A percentile compares a stretch with the other conserved stretches of the same genome.
Evolutionary conservation across 2,888 invertebrate species (phyloP).

Genomic region (Scelioninae gen. 1): DNA sequence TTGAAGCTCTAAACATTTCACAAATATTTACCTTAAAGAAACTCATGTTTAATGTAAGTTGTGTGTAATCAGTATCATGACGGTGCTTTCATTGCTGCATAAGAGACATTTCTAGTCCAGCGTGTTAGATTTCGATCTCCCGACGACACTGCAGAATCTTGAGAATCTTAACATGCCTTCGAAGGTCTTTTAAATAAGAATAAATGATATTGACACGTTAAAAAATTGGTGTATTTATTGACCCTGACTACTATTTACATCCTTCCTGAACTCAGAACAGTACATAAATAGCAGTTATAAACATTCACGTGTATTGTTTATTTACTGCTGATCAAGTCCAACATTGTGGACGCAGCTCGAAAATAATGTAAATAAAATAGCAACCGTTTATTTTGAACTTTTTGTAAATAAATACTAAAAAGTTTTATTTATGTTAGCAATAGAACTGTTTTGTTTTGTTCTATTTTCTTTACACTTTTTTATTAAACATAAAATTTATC

Average conservation of each 20-base stretch:
- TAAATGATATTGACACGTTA: conserved; percentile 78
- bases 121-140: conserved; percentile 72
- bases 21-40: conserved; percentile 39
- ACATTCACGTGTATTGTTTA: too few species aligned
- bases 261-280: too few species aligned
- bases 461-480: too few species aligned
- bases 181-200: conserved; percentile 75
- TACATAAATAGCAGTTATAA: too few species aligned
- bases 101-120: conserved; percentile 63
- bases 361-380: too few species aligned
- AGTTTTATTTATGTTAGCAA: too few species aligned
- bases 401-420: too few species aligned
- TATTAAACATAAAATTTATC: too few species aligned
- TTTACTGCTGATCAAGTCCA: too few species aligned
- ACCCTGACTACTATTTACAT: neutral
- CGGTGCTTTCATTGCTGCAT: conserved; percentile 35
- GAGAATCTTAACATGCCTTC: conserved; percentile 73
- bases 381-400: too few species aligned
- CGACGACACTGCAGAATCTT: conserved; percentile 73
- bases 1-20: neutral
- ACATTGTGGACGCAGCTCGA: too few species aligned
- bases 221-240: conserved; percentile 21
- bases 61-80: conserved; percentile 1
- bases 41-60: conserved; percentile 27
- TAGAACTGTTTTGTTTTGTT: too few species aligned